Conservation (phyloP, 2,113 vertebrate species). For the Progne subis region DNA sequence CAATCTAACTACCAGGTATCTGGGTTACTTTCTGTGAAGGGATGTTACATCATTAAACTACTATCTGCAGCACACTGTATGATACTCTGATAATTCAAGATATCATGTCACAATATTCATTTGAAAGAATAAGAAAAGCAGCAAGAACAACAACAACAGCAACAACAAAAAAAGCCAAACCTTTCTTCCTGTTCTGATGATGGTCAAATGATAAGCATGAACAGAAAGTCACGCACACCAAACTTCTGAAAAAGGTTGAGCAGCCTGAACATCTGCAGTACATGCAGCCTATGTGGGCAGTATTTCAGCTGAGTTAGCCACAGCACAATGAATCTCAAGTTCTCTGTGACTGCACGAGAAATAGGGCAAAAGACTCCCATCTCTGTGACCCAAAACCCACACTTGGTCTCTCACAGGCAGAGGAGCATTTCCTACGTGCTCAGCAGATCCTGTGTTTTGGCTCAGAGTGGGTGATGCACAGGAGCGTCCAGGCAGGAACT, state of each 20-base stretch:
- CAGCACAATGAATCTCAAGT: not conserved
- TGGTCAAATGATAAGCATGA: constrained; percentile 13
- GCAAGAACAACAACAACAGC: not conserved
- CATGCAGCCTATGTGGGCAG: not conserved
- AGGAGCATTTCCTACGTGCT: not conserved
- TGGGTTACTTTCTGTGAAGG: constrained; percentile 32
- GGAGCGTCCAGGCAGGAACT: not conserved
- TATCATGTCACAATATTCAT: not conserved
- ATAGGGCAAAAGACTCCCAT: not conserved
- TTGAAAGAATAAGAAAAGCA: not conserved
- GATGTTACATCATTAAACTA: constrained; percentile 34
- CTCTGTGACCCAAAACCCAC: not conserved
- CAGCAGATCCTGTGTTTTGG: not conserved
- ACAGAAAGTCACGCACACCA: not conserved
- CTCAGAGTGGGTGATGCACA: not conserved
- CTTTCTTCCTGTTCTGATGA: not conserved
- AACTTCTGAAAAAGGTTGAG: not conserved
- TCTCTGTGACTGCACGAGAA: not conserved
- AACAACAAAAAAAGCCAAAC: not conserved
- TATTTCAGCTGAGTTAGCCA: not conserved
- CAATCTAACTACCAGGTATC: constrained; percentile 2
- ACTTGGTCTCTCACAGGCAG: not conserved
- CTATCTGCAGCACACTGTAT: not conserved
- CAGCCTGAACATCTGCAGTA: not conserved
- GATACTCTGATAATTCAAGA: not conserved